Evolutionary conservation across 2,113 vertebrate genomes (phyloP).

Genomic region (Cinclus mexicanus): DNA sequence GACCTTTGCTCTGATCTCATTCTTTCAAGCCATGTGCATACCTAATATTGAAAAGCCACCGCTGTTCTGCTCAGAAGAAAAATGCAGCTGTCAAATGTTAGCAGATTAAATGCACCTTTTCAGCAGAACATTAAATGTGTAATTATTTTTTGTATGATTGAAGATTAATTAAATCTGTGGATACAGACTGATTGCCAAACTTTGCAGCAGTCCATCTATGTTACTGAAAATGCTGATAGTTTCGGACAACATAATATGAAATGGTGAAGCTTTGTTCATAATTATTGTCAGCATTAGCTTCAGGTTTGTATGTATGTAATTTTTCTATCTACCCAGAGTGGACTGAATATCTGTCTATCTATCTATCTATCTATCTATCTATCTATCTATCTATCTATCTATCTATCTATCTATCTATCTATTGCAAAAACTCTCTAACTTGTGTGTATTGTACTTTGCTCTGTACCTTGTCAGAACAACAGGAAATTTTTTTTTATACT

Average conservation of each 20-base stretch:
- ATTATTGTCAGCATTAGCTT: constrained; percentile 20
- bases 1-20: constrained; percentile 61
- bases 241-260: constrained; percentile 22
- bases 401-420: neutral
- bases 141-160: constrained; percentile 74
- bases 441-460: neutral
- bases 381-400: neutral
- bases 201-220: constrained; percentile 60
- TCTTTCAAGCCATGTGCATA: constrained; percentile 67
- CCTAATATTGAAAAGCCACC: constrained; percentile 58
- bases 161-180: constrained; percentile 70
- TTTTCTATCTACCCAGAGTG: neutral
- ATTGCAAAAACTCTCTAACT: neutral
- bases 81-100: constrained; percentile 73
- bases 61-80: constrained; percentile 66
- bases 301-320: neutral
- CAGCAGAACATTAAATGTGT: constrained; percentile 68
- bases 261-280: constrained; percentile 42
- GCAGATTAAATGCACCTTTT: constrained; percentile 72
- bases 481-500: neutral
- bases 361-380: neutral
- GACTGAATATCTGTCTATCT: neutral
- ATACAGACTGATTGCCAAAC: constrained; percentile 65
- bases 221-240: constrained; percentile 41
- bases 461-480: neutral